Conservation (phyloP, 92 coral and sea anemone species). For the Siderastrea siderea region DNA sequence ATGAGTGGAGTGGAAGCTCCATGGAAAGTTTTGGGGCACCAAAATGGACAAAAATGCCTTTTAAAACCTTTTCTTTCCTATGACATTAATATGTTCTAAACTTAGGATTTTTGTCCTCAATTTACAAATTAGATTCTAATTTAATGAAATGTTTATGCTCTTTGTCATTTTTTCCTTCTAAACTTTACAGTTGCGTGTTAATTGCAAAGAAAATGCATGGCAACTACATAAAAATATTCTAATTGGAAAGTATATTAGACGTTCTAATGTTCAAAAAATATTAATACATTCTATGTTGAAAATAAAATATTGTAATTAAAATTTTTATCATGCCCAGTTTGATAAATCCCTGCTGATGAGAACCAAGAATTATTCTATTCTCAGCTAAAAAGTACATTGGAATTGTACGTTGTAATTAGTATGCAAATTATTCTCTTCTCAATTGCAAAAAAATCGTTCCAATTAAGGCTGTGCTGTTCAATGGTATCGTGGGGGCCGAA, state of each 20-base stretch:
- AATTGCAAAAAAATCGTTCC: too few species aligned
- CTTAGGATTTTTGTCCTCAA: too few species aligned
- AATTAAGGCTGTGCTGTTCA: not conserved
- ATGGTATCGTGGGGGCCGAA: constrained; percentile 1
- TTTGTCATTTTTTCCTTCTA: not conserved
- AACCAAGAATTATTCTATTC: too few species aligned
- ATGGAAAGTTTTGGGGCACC: too few species aligned
- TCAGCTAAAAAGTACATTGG: too few species aligned
- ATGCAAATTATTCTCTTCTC: not conserved
- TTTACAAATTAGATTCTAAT: not conserved
- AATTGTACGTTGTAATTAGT: not conserved
- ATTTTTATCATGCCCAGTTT: not conserved
- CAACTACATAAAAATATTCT: not conserved
- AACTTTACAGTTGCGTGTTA: constrained; percentile 10
- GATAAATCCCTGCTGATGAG: too few species aligned
- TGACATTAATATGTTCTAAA: too few species aligned
- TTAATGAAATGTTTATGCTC: constrained; percentile 1
- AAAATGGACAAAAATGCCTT: too few species aligned
- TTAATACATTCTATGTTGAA: not conserved
- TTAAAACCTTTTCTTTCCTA: too few species aligned
- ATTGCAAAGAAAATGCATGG: constrained; percentile 1
- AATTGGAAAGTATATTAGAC: constrained; percentile 2
- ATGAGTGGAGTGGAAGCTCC: too few species aligned
- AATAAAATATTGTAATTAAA: not conserved
- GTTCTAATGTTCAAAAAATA: not conserved